Conservation (phyloP, 2,797 vertebrate genomes). For the Vultur gryphus region DNA sequence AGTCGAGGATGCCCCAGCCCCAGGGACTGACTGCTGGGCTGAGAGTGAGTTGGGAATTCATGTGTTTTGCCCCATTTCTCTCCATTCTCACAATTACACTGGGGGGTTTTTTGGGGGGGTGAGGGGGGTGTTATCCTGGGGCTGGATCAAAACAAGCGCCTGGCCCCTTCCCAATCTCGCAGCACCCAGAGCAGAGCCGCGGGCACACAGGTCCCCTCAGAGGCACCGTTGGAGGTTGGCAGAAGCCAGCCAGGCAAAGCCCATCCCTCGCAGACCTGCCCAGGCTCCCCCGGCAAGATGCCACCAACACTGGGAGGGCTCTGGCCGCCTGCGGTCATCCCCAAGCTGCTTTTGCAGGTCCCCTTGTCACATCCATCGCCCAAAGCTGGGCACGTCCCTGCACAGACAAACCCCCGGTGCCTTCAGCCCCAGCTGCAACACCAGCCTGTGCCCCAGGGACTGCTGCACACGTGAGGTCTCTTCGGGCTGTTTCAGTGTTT, state of each 20-base stretch:
- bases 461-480: background rate
- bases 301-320: background rate
- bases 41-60: background rate
- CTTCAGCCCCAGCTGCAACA: background rate
- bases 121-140: background rate
- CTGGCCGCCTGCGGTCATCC: accelerated
- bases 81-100: background rate
- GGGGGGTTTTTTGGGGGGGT: too few relatives aligned
- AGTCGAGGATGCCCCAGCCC: background rate
- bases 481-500: background rate
- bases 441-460: background rate
- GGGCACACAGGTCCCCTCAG: background rate
- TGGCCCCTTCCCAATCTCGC: background rate
- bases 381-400: background rate
- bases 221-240: background rate
- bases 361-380: background rate
- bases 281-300: background rate
- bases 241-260: background rate
- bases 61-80: background rate
- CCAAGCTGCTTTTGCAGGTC: background rate
- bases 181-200: accelerated
- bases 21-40: background rate
- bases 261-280: background rate
- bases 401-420: background rate
- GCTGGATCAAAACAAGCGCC: background rate